Conservation (phyloP, 2,113 vertebrate genomes). For the Sinocyclocheilus anophthalmus region DNA sequence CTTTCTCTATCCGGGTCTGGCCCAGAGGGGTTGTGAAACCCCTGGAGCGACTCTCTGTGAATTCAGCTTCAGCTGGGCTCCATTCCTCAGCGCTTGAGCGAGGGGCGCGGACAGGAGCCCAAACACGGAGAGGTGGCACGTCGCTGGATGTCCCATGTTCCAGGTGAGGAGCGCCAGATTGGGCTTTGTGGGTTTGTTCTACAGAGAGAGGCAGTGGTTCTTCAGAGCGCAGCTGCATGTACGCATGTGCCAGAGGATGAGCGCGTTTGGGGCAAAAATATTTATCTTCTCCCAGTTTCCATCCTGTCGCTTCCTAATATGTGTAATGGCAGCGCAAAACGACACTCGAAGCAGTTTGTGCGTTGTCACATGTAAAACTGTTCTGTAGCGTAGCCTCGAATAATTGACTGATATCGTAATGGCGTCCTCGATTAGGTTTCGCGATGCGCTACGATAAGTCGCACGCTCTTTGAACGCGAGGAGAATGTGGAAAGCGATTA, state of each 20-base stretch:
- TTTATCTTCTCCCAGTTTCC: slow-evolving; percentile 25
- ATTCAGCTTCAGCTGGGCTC: slow-evolving; percentile 42
- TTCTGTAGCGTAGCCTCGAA: not conserved
- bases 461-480: not conserved
- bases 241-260: slow-evolving; percentile 84
- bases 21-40: slow-evolving; percentile 47
- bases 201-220: slow-evolving; percentile 74
- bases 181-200: slow-evolving; percentile 73
- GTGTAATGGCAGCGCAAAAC: not conserved
- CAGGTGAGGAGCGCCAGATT: slow-evolving; percentile 78
- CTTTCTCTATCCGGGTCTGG: slow-evolving; percentile 44
- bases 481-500: not conserved
- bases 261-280: slow-evolving; percentile 60
- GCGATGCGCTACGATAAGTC: slow-evolving; percentile 4
- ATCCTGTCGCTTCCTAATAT: not conserved
- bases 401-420: slow-evolving; percentile 14
- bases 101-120: slow-evolving; percentile 39
- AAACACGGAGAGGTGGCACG: slow-evolving; percentile 42
- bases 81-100: slow-evolving; percentile 38
- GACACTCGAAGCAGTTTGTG: not conserved
- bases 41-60: slow-evolving; percentile 43
- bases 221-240: slow-evolving; percentile 80
- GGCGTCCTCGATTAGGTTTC: slow-evolving; percentile 32
- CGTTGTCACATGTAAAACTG: not conserved
- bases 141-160: slow-evolving; percentile 49